Conservation (phyloP, 2,888 invertebrate species). For the Drosophila multiciliata region DNA sequence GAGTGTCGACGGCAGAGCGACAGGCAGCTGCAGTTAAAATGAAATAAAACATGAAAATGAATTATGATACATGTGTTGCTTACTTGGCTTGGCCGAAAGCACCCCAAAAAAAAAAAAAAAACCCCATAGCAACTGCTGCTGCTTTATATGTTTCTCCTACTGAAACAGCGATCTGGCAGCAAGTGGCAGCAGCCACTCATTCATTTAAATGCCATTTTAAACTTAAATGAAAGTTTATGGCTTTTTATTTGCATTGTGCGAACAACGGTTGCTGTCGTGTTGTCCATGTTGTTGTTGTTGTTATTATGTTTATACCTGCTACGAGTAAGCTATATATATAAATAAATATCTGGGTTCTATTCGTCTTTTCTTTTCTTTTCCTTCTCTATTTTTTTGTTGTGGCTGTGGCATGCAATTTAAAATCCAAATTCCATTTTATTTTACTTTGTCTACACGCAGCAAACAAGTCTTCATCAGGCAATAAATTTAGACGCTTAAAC, state of each 20-base stretch:
- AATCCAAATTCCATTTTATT: conserved; percentile 41
- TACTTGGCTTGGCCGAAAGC: conserved; percentile 20
- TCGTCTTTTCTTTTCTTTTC: neutral
- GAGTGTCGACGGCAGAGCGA: conserved; percentile 42
- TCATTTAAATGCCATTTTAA: conserved; percentile 84
- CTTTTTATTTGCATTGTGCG: conserved; percentile 74
- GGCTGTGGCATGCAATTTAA: conserved; percentile 29
- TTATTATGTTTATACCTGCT: conserved; percentile 38
- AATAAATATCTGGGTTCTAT: conserved; percentile 12
- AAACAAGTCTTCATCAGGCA: conserved; percentile 44
- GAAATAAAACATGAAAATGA: conserved; percentile 80
- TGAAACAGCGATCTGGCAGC: conserved; percentile 24
- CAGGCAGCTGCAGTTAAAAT: conserved; percentile 60
- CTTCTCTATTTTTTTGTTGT: neutral
- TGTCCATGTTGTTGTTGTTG: conserved; percentile 15
- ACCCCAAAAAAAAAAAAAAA: conserved; percentile 17
- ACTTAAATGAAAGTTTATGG: conserved; percentile 83
- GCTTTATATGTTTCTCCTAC: neutral
- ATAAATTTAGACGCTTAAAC: conserved; percentile 10
- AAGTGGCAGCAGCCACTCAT: conserved; percentile 70
- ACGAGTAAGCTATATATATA: conserved; percentile 7
- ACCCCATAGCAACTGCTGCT: neutral
- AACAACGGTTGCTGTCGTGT: conserved; percentile 25
- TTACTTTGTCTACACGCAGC: neutral
- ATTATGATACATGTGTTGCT: conserved; percentile 83